Evolutionary conservation across 2,888 invertebrate genomes (phyloP), one percentile per base, ranked within the genome.

Genomic region (Andrena dorsata): DNA sequence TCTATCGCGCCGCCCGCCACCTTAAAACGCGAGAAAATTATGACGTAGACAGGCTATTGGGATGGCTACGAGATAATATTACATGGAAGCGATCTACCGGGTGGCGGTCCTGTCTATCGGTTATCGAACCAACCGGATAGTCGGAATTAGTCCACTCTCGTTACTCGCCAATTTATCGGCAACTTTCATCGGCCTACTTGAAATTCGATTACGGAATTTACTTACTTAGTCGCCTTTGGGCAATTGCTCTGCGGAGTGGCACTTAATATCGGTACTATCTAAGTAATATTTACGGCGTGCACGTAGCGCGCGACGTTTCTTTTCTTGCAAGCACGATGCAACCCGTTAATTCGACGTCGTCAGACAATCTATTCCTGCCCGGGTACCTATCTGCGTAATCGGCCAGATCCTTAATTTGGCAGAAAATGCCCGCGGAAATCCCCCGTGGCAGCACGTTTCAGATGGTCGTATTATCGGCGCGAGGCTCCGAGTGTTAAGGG

Each of bases 1-100:
- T 65, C 51, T 56, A 70, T 28, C 53, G 66, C 63, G 60, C 60
- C 60, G 64, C 35, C 60, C 60, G 64, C 30, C 65, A 69, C 80
- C 69, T 82, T 79, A 82, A 82, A 81, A 78, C 78, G 69, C 65
- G 74, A 82, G 79, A 71, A 82, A 78, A 82, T 82, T 79, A 71
- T 79, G 74, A 79, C 75, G 61, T 75, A 82, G 74, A 82, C 70
- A 47, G 49, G 35, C 60, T 41, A 81, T 81, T 82, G 79, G 23
- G 64, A 64, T 41, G 13, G 64, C 64, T 47, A n/a, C 1, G 7
- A 23, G 47, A 26, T 41, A 41, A 13, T 58, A 41, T 41, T 58
- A 58, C 70, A 28, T 53, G 53, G 8, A 47, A 65, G 64, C 73
- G 70, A 82, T 74, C 47, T 75, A 56, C 61, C 65, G 61, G 66